Evolutionary conservation across 2,797 vertebrate genomes (phyloP), one percentile per base, ranked within the genome.

Genomic region (Luscinia luscinia): DNA sequence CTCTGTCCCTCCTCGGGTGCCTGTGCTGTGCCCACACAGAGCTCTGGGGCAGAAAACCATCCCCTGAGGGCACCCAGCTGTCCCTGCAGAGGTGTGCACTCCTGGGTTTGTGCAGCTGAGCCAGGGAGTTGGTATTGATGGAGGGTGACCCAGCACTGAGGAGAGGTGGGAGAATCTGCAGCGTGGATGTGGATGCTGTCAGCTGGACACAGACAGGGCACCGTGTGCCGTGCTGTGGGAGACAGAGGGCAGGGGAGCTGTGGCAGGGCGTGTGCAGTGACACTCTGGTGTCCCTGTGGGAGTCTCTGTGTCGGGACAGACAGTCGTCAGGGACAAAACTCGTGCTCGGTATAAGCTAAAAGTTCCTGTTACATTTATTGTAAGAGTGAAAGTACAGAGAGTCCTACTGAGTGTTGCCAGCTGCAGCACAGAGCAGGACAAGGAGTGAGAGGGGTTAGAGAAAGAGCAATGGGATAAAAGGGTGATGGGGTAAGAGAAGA

Each of bases 101-200:
- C 6, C 48, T 26, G 52, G 9, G 2, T 46, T 18, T 2, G 4
- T 6, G 32, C 8, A 58, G 55, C 55, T 22, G 32, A 23, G 64
- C 41, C 15, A 12, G 45, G 40, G 38, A 34, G 27, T 3, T 2
- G 6, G 1, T 26, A 1, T 2, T 18, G 51, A 9, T 19, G 38
- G 22, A 4, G 28, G 11, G 43, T 15, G 40, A 30, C n/a, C 55
- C 51, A 10, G 13, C 27, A 1, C n/a, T 6, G 40, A 51, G 32
- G 34, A 51, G 14, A 59, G 46, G 15, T 7, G 32, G 45, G n/a
- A 18, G 40, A 57, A 15, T 34, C 22, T 20, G 1, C 9, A 27
- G 9, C 3, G 1, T 0, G 55, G 55, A 0, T 16, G 6, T 18
- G 48, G 48, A 30, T 59, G 80, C 2, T 54, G 61, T 38, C 86